These are phyloP conservation scores for Adelges cooleyi DNA, from an alignment of 1,140 invertebrate species.

Conservation along the genomic window DNA sequence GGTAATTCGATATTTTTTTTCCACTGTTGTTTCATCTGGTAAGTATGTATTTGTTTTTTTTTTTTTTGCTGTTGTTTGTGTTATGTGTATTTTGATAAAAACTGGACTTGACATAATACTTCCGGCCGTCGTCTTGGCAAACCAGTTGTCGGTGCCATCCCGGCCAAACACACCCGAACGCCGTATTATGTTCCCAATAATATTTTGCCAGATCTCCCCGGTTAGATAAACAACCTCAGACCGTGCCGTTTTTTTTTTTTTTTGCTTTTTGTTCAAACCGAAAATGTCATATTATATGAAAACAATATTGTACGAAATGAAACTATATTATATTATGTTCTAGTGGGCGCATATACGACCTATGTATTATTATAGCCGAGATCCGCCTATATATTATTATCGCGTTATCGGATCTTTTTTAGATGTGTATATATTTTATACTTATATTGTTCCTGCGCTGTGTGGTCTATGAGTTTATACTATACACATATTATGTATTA, in stretches of 20 bases:
- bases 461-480: conserved; percentile 19
- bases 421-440: too few species aligned
- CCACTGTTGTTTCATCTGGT: conserved; percentile 21
- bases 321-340: too few species aligned
- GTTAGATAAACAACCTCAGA: conserved; percentile 6
- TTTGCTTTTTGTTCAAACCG: neutral
- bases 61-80: neutral
- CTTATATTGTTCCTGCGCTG: too few species aligned
- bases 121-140: conserved; percentile 10
- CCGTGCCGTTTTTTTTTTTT: neutral
- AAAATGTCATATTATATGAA: neutral
- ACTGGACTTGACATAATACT: conserved; percentile 28
- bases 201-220: conserved; percentile 5
- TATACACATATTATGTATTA: too few species aligned
- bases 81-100: conserved; percentile 9
- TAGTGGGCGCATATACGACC: neutral
- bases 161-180: neutral
- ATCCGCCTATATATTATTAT: too few species aligned
- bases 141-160: conserved; percentile 15
- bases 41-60: neutral
- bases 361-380: too few species aligned
- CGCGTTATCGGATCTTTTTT: too few species aligned
- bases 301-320: neutral
- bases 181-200: conserved; percentile 12
- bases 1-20: conserved; percentile 27